Percentiles rank a stretch among this genome's conserved stretches.
Evolutionary conservation across 1,140 invertebrate species (phyloP).

Genomic region (Pemphigus obesinymphae): DNA sequence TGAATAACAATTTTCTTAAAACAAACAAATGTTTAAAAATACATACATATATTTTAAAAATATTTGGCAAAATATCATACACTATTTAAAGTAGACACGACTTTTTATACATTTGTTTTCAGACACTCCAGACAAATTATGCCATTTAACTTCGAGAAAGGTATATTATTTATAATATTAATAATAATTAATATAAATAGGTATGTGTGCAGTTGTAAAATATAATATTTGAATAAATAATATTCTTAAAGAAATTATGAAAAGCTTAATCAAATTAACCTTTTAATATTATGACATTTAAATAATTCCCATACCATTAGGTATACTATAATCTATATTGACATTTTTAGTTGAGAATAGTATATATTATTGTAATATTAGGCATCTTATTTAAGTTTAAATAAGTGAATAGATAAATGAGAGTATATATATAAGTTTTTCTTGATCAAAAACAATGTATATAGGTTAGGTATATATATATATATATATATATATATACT

Average conservation of each 20-base stretch:
- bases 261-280: neutral
- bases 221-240: neutral
- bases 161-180: too few relatives aligned
- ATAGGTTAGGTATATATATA: too few relatives aligned
- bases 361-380: too few relatives aligned
- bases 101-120: neutral
- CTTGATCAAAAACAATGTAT: too few relatives aligned
- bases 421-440: too few relatives aligned
- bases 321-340: too few relatives aligned
- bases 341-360: too few relatives aligned
- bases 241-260: neutral
- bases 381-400: too few relatives aligned
- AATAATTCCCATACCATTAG: too few relatives aligned
- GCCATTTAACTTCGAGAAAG: neutral
- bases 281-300: too few relatives aligned
- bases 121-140: neutral
- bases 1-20: neutral
- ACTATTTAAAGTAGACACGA: neutral
- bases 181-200: neutral
- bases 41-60: neutral
- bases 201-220: neutral
- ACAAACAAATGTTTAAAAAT: neutral
- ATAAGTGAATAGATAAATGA: too few relatives aligned
- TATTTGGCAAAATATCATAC: slow-evolving; percentile 10
- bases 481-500: too few relatives aligned